phyloP scores from a whole-genome alignment of 2,113 vertebrate genomes.

The Amblyopsis rosae region DNA sequence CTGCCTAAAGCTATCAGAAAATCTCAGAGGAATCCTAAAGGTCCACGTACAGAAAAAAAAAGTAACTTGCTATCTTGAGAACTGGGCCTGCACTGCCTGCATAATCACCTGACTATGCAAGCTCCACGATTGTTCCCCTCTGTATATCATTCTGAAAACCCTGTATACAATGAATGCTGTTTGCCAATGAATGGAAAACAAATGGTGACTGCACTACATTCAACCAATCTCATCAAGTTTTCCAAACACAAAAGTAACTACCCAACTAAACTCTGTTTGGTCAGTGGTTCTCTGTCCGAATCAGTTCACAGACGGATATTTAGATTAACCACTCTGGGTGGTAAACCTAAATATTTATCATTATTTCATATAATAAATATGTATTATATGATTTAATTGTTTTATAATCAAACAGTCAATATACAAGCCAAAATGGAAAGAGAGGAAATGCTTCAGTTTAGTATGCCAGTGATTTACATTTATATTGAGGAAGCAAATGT shows the following conservation, averaged over 20 bases:
- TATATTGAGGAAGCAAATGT: slow-evolving; percentile 42
- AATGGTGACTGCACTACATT: too few species aligned
- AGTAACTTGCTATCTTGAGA: neutral
- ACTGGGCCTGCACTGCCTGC: slow-evolving; percentile 8
- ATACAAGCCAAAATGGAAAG: neutral
- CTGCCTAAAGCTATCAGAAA: slow-evolving; percentile 44
- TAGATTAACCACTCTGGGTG: too few species aligned
- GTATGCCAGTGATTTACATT: slow-evolving; percentile 31
- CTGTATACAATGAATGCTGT: neutral
- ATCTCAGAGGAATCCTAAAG: slow-evolving; percentile 26
- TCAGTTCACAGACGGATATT: too few species aligned
- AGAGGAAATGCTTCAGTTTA: slow-evolving; percentile 16
- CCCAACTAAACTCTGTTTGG: too few species aligned
- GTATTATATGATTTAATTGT: too few species aligned
- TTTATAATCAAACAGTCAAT: neutral
- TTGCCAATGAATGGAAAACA: too few species aligned
- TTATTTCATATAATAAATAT: too few species aligned
- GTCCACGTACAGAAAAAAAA: slow-evolving; percentile 23
- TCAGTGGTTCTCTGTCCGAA: too few species aligned
- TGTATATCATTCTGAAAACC: slow-evolving; percentile 4
- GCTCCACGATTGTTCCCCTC: too few species aligned
- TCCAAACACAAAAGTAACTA: too few species aligned
- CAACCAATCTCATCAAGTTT: too few species aligned
- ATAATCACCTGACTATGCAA: neutral
- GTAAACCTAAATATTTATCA: too few species aligned